A percentile compares a stretch with the other conserved stretches of the same genome.
These are phyloP conservation scores for Cephus pygmeus DNA, from an alignment of 2,888 invertebrate species.

Conservation along the genomic window DNA sequence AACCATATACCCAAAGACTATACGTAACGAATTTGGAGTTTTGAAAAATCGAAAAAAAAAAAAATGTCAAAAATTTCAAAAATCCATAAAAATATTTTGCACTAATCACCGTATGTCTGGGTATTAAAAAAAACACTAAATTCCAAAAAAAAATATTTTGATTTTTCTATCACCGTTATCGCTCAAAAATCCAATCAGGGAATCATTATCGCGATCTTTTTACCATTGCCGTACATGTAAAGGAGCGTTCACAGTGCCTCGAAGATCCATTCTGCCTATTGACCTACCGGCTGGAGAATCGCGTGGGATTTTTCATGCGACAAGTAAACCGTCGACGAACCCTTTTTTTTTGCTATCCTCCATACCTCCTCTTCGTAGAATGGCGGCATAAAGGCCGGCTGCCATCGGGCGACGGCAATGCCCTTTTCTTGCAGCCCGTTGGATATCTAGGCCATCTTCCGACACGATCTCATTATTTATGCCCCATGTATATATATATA, in stretches of 20 bases:
- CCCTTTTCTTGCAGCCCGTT: constrained; percentile 56
- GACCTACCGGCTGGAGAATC: constrained; percentile 14
- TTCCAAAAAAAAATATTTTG: too few relatives aligned
- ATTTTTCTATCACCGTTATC: too few relatives aligned
- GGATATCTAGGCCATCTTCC: constrained; percentile 60
- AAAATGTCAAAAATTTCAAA: too few relatives aligned
- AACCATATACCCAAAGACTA: too few relatives aligned
- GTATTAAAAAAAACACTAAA: fast-evolving
- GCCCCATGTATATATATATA: constrained; percentile 21
- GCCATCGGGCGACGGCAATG: constrained; percentile 42
- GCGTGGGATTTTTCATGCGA: constrained; percentile 37
- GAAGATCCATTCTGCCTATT: not conserved
- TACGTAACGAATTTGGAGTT: too few relatives aligned
- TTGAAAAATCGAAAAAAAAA: not conserved
- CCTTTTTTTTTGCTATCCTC: constrained; percentile 36
- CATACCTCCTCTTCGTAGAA: constrained; percentile 20
- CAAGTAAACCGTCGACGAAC: constrained; percentile 36
- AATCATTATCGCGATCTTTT: too few relatives aligned
- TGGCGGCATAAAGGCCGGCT: constrained; percentile 14
- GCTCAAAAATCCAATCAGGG: too few relatives aligned
- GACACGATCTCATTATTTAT: constrained; percentile 55
- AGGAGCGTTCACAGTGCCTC: not conserved
- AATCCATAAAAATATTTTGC: too few relatives aligned
- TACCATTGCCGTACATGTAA: fast-evolving
- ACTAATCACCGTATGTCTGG: too few relatives aligned